These are phyloP conservation scores for Sylvia atricapilla DNA, from an alignment of 2,113 vertebrate genomes.

Conservation along the genomic window DNA sequence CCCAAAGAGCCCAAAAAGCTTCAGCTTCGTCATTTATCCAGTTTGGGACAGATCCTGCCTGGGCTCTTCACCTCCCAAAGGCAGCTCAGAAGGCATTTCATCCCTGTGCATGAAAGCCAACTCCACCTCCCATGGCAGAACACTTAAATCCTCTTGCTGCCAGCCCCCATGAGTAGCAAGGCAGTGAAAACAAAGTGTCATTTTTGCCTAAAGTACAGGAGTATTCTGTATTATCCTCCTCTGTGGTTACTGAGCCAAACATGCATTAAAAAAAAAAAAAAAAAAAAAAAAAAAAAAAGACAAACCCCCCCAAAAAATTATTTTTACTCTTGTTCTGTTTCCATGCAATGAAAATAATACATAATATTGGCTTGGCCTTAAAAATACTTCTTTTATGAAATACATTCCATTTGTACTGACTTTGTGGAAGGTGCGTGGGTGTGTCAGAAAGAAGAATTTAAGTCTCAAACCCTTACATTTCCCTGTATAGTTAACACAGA, in stretches of 20 bases:
- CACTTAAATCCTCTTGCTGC: neutral
- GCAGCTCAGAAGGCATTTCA: neutral
- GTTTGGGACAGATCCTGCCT: neutral
- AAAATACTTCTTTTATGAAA: slow-evolving; percentile 44
- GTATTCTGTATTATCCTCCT: slow-evolving; percentile 6
- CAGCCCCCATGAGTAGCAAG: neutral
- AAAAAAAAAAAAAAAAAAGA: neutral
- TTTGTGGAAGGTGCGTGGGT: slow-evolving; percentile 49
- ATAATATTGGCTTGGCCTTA: slow-evolving; percentile 36
- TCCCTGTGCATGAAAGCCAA: neutral
- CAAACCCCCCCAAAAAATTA: neutral
- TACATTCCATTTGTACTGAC: slow-evolving; percentile 50
- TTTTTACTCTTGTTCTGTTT: slow-evolving; percentile 14
- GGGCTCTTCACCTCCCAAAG: neutral
- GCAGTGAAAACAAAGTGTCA: slow-evolving; percentile 25
- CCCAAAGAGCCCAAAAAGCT: neutral
- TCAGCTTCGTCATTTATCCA: neutral
- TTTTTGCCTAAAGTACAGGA: slow-evolving; percentile 15
- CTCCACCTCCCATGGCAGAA: neutral
- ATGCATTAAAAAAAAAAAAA: neutral
- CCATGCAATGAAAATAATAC: slow-evolving; percentile 49
- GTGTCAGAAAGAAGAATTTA: slow-evolving; percentile 40
- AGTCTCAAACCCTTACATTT: neutral
- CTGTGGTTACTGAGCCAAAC: neutral
- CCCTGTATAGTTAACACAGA: neutral